Percentiles rank a stretch among this genome's conserved stretches.
Conservation (phyloP, 2,888 invertebrate genomes). For the Acrocera orbiculus region DNA sequence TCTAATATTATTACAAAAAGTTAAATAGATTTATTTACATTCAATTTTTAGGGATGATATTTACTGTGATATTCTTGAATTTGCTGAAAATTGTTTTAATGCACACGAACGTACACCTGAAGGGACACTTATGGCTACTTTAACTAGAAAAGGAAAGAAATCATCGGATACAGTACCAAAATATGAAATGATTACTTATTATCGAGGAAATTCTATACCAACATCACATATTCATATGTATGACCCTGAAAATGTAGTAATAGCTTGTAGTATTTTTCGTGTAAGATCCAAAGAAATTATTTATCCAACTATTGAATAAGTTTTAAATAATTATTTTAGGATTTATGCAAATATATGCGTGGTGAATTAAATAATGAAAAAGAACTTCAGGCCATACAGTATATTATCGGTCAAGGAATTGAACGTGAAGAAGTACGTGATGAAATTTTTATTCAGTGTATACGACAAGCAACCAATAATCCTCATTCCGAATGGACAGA, state of each 20-base stretch:
- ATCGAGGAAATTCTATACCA: constrained; percentile 73
- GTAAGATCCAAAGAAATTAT: constrained; percentile 35
- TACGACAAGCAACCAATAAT: constrained; percentile 76
- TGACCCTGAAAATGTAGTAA: constrained; percentile 81
- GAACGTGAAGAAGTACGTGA: constrained; percentile 84
- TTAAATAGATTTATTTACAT: constrained; percentile 13
- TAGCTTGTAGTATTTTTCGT: constrained; percentile 78
- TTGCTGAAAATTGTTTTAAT: constrained; percentile 87
- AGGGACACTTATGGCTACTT: constrained; percentile 72
- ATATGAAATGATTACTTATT: constrained; percentile 83
- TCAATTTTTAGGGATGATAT: constrained; percentile 34
- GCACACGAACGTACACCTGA: constrained; percentile 71
- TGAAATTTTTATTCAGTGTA: constrained; percentile 78
- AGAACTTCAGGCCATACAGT: constrained; percentile 68
- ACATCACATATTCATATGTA: constrained; percentile 89
- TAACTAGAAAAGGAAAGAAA: constrained; percentile 59
- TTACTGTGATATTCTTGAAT: constrained; percentile 72
- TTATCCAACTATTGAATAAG: too few relatives aligned
- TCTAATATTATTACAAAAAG: constrained; percentile 10
- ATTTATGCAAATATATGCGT: constrained; percentile 73
- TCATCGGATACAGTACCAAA: constrained; percentile 67
- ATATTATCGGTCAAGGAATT: constrained; percentile 68
- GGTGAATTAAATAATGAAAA: constrained; percentile 73
- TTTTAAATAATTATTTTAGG: constrained; percentile 39
- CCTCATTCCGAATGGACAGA: constrained; percentile 70